These are phyloP conservation scores for Speoplatyrhinus poulsoni DNA, from an alignment of 2,113 vertebrate genomes.

Conservation along the genomic window DNA sequence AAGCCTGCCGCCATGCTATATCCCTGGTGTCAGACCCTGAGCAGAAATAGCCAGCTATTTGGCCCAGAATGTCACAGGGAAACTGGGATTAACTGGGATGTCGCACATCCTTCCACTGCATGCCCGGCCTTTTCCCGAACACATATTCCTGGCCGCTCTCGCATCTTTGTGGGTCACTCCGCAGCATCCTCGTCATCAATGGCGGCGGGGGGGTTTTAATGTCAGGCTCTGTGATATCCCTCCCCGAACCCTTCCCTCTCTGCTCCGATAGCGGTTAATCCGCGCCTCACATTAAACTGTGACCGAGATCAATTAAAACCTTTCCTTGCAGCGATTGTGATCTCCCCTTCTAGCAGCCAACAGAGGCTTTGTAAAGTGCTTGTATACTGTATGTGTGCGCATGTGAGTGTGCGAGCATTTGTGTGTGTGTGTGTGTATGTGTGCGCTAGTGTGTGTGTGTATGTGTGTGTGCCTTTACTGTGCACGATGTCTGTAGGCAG, in stretches of 20 bases:
- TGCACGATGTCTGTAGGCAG: conserved; percentile 19
- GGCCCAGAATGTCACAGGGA: conserved; percentile 66
- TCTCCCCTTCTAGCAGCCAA: conserved; percentile 68
- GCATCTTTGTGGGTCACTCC: conserved; percentile 74
- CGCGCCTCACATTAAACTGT: conserved; percentile 77
- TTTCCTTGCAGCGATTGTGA: conserved; percentile 69
- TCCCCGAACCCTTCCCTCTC: conserved; percentile 67
- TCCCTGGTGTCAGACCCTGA: conserved; percentile 35
- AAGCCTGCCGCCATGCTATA: conserved; percentile 36
- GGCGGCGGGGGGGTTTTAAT: conserved; percentile 68
- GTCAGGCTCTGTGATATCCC: conserved; percentile 70
- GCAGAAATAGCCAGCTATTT: conserved; percentile 70
- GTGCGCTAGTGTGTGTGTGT: conserved; percentile 14
- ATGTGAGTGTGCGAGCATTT: conserved; percentile 26
- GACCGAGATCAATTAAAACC: conserved; percentile 83
- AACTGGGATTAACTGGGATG: conserved; percentile 75
- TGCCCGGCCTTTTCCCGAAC: conserved; percentile 55
- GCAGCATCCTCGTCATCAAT: conserved; percentile 75
- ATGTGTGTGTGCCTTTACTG: neutral
- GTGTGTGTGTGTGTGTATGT: neutral
- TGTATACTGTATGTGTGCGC: conserved; percentile 6
- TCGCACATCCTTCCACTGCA: conserved; percentile 48
- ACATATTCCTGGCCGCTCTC: conserved; percentile 59
- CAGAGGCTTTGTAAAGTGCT: conserved; percentile 51
- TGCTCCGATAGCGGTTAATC: conserved; percentile 77